phyloP scores from a whole-genome alignment of 1,140 invertebrate species.

The Micrasema longulum region DNA sequence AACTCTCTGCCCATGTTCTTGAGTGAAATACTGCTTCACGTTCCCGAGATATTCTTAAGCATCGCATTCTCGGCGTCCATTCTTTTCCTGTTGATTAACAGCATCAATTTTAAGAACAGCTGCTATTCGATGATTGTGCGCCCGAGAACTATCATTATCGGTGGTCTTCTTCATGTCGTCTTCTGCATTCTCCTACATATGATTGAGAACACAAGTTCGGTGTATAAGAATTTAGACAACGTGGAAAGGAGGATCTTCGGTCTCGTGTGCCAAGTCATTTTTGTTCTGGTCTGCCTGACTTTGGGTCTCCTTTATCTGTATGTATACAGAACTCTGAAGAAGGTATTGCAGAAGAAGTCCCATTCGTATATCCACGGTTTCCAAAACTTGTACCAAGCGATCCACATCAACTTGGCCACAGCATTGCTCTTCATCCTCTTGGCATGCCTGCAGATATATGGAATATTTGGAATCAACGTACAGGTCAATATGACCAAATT shows the following conservation, averaged over 20 bases:
- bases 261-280: slow-evolving; percentile 84
- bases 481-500: slow-evolving; percentile 69
- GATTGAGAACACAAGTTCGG: slow-evolving; percentile 71
- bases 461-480: slow-evolving; percentile 78
- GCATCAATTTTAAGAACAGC: slow-evolving; percentile 74
- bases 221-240: slow-evolving; percentile 63
- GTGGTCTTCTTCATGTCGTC: slow-evolving; percentile 79
- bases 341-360: slow-evolving; percentile 74
- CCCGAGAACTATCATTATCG: slow-evolving; percentile 79
- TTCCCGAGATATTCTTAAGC: slow-evolving; percentile 85
- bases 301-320: slow-evolving; percentile 87
- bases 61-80: slow-evolving; percentile 88
- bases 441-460: slow-evolving; percentile 85
- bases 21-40: slow-evolving; percentile 83
- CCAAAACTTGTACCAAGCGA: slow-evolving; percentile 80
- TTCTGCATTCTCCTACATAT: slow-evolving; percentile 85
- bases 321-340: slow-evolving; percentile 79
- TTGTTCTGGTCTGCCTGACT: slow-evolving; percentile 81
- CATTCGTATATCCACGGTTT: slow-evolving; percentile 76
- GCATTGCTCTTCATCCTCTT: slow-evolving; percentile 85
- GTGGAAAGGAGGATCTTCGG: slow-evolving; percentile 73
- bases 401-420: slow-evolving; percentile 87
- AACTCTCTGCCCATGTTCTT: slow-evolving; percentile 81
- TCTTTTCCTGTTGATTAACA: slow-evolving; percentile 82
- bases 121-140: slow-evolving; percentile 77